A percentile compares a stretch with the other conserved stretches of the same genome.
These are phyloP conservation scores for Piprites chloris DNA, from an alignment of 2,113 vertebrate species.

Conservation along the genomic window DNA sequence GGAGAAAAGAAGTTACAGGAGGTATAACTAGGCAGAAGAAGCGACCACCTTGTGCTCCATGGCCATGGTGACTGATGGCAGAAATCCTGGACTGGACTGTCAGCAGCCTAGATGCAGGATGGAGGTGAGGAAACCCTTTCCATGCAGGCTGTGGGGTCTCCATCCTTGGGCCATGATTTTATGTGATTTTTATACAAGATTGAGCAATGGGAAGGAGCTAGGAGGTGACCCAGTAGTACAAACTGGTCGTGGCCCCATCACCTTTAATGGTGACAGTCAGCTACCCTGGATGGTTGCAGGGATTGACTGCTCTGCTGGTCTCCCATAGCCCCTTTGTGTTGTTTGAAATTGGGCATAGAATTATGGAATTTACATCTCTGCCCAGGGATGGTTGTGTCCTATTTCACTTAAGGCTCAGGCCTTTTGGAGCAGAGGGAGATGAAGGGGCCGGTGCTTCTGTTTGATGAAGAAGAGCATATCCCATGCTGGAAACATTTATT, in stretches of 20 bases:
- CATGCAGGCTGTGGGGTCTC: not conserved
- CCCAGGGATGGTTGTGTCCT: not conserved
- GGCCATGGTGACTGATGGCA: not conserved
- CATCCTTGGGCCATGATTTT: not conserved
- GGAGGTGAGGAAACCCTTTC: not conserved
- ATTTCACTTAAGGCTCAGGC: not conserved
- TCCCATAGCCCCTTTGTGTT: not conserved
- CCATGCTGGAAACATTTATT: not conserved
- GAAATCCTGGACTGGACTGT: not conserved
- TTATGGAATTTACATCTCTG: not conserved
- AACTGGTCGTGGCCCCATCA: not conserved
- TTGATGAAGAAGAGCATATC: not conserved
- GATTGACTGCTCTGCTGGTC: not conserved
- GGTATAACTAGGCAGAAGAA: not conserved
- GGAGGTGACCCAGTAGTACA: not conserved
- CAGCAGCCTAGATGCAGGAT: fast-evolving
- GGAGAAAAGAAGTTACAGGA: not conserved
- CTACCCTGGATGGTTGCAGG: not conserved
- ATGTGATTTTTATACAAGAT: not conserved
- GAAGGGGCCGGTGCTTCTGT: not conserved
- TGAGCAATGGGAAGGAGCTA: not conserved
- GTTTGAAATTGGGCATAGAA: not conserved
- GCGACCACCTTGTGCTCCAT: fast-evolving
- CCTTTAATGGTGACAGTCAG: not conserved
- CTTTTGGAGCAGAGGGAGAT: not conserved